These are phyloP conservation scores for Agriopis marginaria DNA, from an alignment of 2,888 invertebrate species.

Conservation along the genomic window DNA sequence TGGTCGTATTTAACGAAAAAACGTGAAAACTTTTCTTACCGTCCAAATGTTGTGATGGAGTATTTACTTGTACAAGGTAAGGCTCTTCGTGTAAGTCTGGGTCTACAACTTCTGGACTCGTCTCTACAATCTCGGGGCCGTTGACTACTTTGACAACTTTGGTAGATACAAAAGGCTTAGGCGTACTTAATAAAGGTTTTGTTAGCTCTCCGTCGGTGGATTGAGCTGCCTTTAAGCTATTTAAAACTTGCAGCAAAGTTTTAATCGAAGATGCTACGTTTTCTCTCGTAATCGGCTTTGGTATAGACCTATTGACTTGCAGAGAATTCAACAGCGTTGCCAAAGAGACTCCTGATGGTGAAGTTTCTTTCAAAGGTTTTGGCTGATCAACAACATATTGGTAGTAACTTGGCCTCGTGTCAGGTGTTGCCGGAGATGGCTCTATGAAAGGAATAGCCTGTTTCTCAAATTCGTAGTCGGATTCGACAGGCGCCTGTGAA, in stretches of 20 bases:
- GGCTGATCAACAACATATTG: slow-evolving; percentile 67
- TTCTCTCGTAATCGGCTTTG: slow-evolving; percentile 91
- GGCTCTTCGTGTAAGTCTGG: slow-evolving; percentile 69
- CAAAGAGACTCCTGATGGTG: slow-evolving; percentile 63
- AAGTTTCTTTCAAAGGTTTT: slow-evolving; percentile 53
- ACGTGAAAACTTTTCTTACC: slow-evolving; percentile 57
- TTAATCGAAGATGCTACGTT: slow-evolving; percentile 93
- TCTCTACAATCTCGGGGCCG: slow-evolving; percentile 39
- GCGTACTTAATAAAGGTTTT: slow-evolving; percentile 69
- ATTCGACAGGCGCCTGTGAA: slow-evolving; percentile 46
- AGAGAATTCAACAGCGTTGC: slow-evolving; percentile 89
- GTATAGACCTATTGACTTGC: slow-evolving; percentile 91
- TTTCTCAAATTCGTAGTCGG: slow-evolving; percentile 56
- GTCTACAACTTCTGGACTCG: slow-evolving; percentile 42
- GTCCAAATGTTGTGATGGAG: slow-evolving; percentile 78
- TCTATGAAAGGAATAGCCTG: slow-evolving; percentile 54
- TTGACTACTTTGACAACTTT: slow-evolving; percentile 51
- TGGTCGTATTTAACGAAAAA: background rate
- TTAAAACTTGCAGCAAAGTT: slow-evolving; percentile 91
- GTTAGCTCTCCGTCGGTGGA: slow-evolving; percentile 62
- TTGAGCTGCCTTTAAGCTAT: slow-evolving; percentile 86
- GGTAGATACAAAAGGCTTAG: slow-evolving; percentile 69
- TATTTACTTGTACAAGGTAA: slow-evolving; percentile 70
- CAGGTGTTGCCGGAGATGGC: slow-evolving; percentile 48
- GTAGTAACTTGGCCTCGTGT: slow-evolving; percentile 64